Evolutionary conservation across 2,888 invertebrate species (phyloP).

Genomic region (Caenorhabditis angaria): DNA sequence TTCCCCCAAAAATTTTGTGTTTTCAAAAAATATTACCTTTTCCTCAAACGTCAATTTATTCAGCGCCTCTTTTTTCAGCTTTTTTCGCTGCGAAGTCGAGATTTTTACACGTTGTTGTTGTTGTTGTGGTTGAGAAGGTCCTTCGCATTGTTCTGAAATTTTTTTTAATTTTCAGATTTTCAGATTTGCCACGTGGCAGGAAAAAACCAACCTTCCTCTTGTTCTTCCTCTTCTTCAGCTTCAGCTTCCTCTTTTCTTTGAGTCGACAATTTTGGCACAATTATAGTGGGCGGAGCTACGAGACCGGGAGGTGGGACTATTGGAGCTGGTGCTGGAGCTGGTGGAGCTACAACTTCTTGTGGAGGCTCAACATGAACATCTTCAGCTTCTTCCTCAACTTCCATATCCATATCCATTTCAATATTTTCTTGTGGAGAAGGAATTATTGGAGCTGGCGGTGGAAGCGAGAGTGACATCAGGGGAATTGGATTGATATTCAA

Average conservation of each 20-base stretch:
- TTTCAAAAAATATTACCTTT: slow-evolving; percentile 9
- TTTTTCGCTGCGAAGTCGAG: slow-evolving; percentile 36
- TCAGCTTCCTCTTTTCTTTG: background rate
- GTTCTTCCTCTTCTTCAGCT: slow-evolving; percentile 12
- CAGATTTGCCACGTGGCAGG: no score
- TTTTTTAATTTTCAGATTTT: no score
- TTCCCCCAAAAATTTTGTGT: background rate
- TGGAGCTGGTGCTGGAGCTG: slow-evolving; percentile 6
- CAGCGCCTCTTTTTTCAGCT: slow-evolving; percentile 34
- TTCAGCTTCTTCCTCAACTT: slow-evolving; percentile 15
- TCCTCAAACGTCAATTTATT: slow-evolving; percentile 37
- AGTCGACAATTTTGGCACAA: slow-evolving; percentile 27
- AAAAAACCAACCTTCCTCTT: no score
- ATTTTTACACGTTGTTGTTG: slow-evolving; percentile 28
- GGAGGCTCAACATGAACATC: slow-evolving; percentile 12
- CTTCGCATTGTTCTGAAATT: no score
- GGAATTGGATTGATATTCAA: slow-evolving; percentile 4
- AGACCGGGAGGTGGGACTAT: slow-evolving; percentile 20
- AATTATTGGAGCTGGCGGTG: background rate
- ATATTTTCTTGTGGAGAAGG: background rate
- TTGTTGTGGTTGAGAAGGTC: background rate
- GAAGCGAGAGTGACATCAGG: background rate
- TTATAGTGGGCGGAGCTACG: slow-evolving; percentile 8
- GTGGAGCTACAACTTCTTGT: background rate
- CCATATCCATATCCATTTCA: slow-evolving; percentile 28